Percentiles rank a stretch among this genome's conserved stretches.
Evolutionary conservation across 2,113 vertebrate species (phyloP).

Genomic region (Calidris pugnax): DNA sequence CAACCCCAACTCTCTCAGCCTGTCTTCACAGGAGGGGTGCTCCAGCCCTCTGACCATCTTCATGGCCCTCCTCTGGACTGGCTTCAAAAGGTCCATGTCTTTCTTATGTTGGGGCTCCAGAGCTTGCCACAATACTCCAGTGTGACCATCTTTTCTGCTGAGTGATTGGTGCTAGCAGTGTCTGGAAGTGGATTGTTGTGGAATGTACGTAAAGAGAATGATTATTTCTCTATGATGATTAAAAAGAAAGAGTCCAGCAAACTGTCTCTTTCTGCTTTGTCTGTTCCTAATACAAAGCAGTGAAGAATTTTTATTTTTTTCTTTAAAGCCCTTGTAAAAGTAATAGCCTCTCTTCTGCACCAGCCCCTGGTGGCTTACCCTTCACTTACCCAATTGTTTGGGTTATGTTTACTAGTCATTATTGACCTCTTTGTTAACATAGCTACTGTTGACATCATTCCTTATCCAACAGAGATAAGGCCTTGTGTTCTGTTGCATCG

Average conservation of each 20-base stretch:
- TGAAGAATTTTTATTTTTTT: not conserved
- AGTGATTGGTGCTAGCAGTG: not conserved
- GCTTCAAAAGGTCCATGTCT: not conserved
- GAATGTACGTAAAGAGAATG: not conserved
- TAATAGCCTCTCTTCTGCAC: not conserved
- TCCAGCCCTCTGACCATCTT: not conserved
- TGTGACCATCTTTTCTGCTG: not conserved
- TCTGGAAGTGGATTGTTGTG: not conserved
- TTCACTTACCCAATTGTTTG: constrained; percentile 51
- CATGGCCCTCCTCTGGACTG: not conserved
- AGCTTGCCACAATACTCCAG: not conserved
- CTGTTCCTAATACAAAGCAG: not conserved
- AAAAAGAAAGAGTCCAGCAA: not conserved
- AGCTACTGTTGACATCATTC: constrained; percentile 68
- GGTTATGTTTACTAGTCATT: constrained; percentile 51
- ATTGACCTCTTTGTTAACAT: constrained; percentile 66
- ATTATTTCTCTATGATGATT: not conserved
- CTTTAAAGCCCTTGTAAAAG: not conserved
- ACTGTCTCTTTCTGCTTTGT: not conserved
- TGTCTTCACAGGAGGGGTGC: not conserved
- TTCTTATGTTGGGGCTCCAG: not conserved
- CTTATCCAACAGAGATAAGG: constrained; percentile 51
- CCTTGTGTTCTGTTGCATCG: constrained; percentile 35
- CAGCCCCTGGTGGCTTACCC: not conserved
- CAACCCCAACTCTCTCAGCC: not conserved